These are phyloP conservation scores for Leptopilina clavipes DNA, from an alignment of 1,140 invertebrate genomes.

Conservation along the genomic window DNA sequence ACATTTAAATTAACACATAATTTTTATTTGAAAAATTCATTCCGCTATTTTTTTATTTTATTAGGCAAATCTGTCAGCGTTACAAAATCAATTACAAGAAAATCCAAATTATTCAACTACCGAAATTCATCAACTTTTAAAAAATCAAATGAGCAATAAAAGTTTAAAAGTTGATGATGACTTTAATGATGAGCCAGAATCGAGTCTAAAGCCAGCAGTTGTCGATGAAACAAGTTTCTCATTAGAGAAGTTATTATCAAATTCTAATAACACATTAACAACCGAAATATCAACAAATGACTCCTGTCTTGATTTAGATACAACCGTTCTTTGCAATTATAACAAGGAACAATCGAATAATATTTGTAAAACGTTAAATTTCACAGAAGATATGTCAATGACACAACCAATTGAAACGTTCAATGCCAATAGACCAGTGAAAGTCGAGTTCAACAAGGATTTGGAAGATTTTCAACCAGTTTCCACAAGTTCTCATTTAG, in stretches of 20 bases:
- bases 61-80: conserved; percentile 37
- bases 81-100: neutral
- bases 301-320: neutral
- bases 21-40: neutral
- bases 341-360: neutral
- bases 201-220: neutral
- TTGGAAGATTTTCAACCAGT: neutral
- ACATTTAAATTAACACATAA: too few species aligned
- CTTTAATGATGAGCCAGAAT: neutral
- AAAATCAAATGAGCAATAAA: neutral
- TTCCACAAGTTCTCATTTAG: conserved; percentile 17
- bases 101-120: neutral
- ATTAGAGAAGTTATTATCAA: neutral
- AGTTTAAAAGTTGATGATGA: neutral
- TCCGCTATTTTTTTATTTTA: neutral
- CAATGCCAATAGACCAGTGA: too few species aligned
- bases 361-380: neutral
- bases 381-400: neutral
- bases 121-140: neutral
- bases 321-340: neutral
- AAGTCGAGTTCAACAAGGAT: neutral
- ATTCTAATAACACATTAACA: neutral
- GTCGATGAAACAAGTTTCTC: neutral
- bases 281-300: neutral
- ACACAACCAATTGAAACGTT: neutral